Evolutionary conservation across 2,888 invertebrate species (phyloP), one percentile per base, ranked within the genome.

Genomic region (Mantis religiosa): DNA sequence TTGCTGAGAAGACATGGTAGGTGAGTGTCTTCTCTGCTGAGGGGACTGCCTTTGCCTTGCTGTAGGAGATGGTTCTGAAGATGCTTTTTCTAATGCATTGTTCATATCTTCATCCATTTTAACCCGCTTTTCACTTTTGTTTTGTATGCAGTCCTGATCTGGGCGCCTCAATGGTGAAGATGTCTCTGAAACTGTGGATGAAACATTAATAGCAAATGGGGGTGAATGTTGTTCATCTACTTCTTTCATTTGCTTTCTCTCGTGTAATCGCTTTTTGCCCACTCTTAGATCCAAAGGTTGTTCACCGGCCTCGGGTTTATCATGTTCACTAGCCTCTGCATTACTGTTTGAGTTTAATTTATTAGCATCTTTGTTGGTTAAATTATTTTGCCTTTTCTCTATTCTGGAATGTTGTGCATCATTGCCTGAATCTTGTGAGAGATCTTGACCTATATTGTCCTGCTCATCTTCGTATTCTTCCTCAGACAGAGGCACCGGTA

Each of bases 271-370:
- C 92, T 96, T 95, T 90, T 94, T 93, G 47, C 95, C 93, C 30
- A 96, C 94, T 87, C 97, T 96, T 90, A 97, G 93, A 93, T 97
- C 97, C 84, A 97, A 93, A 0, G 97, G 97, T 92, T 96, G 95
- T 90, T 96, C 96, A 8, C 93, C 93, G 4, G 15, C 0, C 88
- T 94, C 93, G 89, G 94, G 94, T 91, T 94, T 94, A 94, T 92
- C 91, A 91, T 88, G 89, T 93, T 93, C 71, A 28, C 86, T 86
- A 3, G 92, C 91, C 20, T 90, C 94, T 20, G 93, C 92, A 81
- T 71, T 71, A 71, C 54, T 6, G 25, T 25, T 71, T 4, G 8
- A 0, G 20, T 71, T 20, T 71, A 71, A 71, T 20, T 93, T 92
- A 41, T 91, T 91, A 91, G 91, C 20, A 91, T 92, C 93, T 89